Base-by-base conservation (phyloP, 2,888 invertebrate species). In the Apodemia hepburni region DNA sequence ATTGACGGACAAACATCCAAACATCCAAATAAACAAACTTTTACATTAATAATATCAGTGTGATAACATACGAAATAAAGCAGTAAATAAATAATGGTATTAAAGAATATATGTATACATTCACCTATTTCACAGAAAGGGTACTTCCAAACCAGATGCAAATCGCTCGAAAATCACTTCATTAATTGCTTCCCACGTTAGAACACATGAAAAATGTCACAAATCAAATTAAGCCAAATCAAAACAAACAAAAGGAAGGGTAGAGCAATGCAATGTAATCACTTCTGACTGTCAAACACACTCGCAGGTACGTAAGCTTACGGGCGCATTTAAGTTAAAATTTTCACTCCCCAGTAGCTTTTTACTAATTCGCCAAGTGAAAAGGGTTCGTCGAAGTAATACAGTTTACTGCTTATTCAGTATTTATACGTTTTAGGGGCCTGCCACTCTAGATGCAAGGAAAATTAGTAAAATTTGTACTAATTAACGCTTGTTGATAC, bases 281-380 rank as follows among this genome's bases (percentile, higher is more conserved):
- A 89, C 89, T 87, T 83, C 78, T 80, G 78, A 82, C 87, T 90
- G 91, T 91, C 91, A 91, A 88, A 89, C 88, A 84, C 91, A 91
- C 87, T 54, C 54, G 81, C 82, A 87, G 85, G 86, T 87, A 42
- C 42, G 42, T 42, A 75, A 76, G 84, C 85, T 85, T 83, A 86
- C 85, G 79, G 81, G 80, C 82, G 84, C 85, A 82, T 89, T 90
- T 89, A 88, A 91, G 82, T 90, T 89, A 90, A 91, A 88, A 91
- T 90, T 86, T 89, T 86, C 90, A 87, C 90, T 88, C 89, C 89
- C 90, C 87, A 83, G 84, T 87, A 84, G 90, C 90, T 91, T 91
- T 91, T 90, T 90, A 91, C 90, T 90, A 91, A 91, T 91, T 90
- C 87, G 90, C 90, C 87, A 90, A 91, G 90, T 91, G 91, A 91